A percentile compares a stretch with the other conserved stretches of the same genome.
Evolutionary conservation across 2,113 vertebrate genomes (phyloP).

Genomic region (Silurus meridionalis): DNA sequence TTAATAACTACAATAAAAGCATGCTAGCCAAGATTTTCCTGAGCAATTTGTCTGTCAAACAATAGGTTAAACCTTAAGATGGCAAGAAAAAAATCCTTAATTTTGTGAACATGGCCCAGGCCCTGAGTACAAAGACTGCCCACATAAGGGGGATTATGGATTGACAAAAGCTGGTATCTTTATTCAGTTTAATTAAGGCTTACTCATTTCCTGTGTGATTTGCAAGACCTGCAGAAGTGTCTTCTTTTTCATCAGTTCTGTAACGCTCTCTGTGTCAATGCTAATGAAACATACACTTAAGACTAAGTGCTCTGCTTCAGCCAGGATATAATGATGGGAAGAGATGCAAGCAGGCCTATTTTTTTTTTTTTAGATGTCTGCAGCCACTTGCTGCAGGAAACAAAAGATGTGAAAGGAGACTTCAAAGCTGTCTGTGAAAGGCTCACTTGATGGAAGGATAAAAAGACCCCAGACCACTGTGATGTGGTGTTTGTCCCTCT

Average conservation of each 20-base stretch:
- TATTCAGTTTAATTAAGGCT: slow-evolving; percentile 74
- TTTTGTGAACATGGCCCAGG: slow-evolving; percentile 6
- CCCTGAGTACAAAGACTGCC: slow-evolving; percentile 58
- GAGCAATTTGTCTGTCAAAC: slow-evolving; percentile 76
- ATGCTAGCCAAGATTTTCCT: slow-evolving; percentile 71
- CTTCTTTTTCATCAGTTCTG: slow-evolving; percentile 58
- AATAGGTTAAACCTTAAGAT: slow-evolving; percentile 74
- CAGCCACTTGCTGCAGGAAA: slow-evolving; percentile 64
- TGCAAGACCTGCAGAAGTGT: slow-evolving; percentile 73
- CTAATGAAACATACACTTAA: slow-evolving; percentile 41
- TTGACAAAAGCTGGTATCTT: slow-evolving; percentile 67
- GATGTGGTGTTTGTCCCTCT: slow-evolving; percentile 40
- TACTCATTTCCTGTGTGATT: slow-evolving; percentile 61
- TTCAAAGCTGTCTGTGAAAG: slow-evolving; percentile 73
- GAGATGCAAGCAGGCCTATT: slow-evolving; percentile 3
- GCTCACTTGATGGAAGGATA: slow-evolving; percentile 28
- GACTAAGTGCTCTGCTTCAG: slow-evolving; percentile 35
- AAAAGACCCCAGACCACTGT: slow-evolving; percentile 29
- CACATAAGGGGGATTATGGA: slow-evolving; percentile 59
- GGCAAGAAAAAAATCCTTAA: not conserved
- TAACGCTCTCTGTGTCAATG: slow-evolving; percentile 50
- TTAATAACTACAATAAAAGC: slow-evolving; percentile 55
- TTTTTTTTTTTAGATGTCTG: slow-evolving; percentile 60
- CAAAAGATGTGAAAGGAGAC: slow-evolving; percentile 76
- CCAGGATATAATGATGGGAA: slow-evolving; percentile 36